Conservation (phyloP, 2,888 invertebrate species). For the Drosophila cyrtoloma region DNA sequence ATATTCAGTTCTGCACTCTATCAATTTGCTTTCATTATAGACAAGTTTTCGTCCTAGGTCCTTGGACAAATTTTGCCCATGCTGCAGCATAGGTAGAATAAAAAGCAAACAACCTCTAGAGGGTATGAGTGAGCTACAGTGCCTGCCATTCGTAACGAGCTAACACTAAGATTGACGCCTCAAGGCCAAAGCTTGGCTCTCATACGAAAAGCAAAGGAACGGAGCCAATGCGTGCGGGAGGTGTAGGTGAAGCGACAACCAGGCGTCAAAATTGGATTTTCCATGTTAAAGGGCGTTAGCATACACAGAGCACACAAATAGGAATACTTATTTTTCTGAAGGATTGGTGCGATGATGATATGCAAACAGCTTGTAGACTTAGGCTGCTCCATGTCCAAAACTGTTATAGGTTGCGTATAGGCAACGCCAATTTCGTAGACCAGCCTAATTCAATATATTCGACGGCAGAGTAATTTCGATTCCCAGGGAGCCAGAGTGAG, state of each 20-base stretch:
- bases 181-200: conserved; percentile 24
- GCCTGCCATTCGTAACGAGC: conserved; percentile 38
- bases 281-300: conserved; percentile 66
- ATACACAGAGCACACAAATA: conserved; percentile 56
- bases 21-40: conserved; percentile 12
- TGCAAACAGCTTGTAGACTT: conserved; percentile 63
- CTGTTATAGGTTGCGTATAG: conserved; percentile 11
- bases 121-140: conserved; percentile 25
- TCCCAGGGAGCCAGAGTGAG: conserved; percentile 20
- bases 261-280: conserved; percentile 74
- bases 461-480: conserved; percentile 21
- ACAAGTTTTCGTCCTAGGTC: background rate
- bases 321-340: conserved; percentile 14
- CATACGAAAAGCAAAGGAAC: background rate
- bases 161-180: conserved; percentile 25
- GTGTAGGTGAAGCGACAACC: background rate
- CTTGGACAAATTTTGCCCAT: conserved; percentile 26
- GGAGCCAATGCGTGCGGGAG: background rate
- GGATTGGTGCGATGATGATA: conserved; percentile 48
- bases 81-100: conserved; percentile 19
- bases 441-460: conserved; percentile 4
- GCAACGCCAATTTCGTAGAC: conserved; percentile 14
- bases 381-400: conserved; percentile 28
- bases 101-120: conserved; percentile 28
- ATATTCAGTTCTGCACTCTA: conserved; percentile 5